Conservation (phyloP, 2,797 vertebrate genomes). For the Brachymystax lenok region DNA sequence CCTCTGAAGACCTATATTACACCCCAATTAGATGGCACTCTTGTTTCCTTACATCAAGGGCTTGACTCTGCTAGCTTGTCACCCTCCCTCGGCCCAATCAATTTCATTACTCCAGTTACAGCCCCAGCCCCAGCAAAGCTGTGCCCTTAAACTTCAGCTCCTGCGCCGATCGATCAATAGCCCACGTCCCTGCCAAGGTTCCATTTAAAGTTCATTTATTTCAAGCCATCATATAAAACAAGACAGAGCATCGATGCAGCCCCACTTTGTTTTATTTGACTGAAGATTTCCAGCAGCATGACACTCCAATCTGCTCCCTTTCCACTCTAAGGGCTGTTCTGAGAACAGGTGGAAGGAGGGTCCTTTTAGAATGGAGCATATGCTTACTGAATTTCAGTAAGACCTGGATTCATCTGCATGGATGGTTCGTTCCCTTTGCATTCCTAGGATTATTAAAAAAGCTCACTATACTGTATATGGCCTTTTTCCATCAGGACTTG, state of each 20-base stretch:
- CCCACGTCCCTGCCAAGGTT: constrained; percentile 83
- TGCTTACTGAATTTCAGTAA: constrained; percentile 46
- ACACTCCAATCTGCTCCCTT: constrained; percentile 62
- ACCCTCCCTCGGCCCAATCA: constrained; percentile 85
- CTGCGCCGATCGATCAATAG: constrained; percentile 82
- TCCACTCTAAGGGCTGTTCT: constrained; percentile 47
- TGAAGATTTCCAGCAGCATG: constrained; percentile 81
- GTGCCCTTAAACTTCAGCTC: constrained; percentile 88
- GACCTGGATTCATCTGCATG: constrained; percentile 25
- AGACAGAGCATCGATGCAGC: constrained; percentile 84
- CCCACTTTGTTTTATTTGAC: constrained; percentile 86
- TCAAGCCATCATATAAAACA: constrained; percentile 87
- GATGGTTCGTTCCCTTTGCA: background rate
- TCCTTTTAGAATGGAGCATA: constrained; percentile 22
- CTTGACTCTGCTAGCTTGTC: constrained; percentile 87
- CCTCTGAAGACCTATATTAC: constrained; percentile 88
- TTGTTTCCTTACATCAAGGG: constrained; percentile 89
- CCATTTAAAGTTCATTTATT: constrained; percentile 90
- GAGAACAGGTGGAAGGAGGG: constrained; percentile 46
- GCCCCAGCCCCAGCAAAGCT: constrained; percentile 76
- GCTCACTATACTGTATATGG: too few relatives aligned
- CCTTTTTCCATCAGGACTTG: too few relatives aligned
- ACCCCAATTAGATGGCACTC: constrained; percentile 88
- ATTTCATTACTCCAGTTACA: constrained; percentile 90
- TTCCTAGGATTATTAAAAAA: background rate